Percentiles rank a stretch among this genome's conserved stretches.
These are phyloP conservation scores for Leucoraja erinaceus DNA, from an alignment of 2,113 vertebrate genomes.

Conservation along the genomic window DNA sequence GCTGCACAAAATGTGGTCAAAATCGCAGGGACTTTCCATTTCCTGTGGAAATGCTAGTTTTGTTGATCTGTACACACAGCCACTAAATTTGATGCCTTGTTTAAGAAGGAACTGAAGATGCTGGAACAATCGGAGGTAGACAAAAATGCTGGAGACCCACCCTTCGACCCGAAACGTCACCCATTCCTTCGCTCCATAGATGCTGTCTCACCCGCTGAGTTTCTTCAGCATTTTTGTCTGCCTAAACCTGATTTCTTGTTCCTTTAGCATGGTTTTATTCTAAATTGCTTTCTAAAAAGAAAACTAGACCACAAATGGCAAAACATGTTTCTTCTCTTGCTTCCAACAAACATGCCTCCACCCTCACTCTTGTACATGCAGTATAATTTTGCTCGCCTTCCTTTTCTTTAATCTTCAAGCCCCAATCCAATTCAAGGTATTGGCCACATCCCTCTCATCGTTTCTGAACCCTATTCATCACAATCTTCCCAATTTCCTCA, in stretches of 20 bases:
- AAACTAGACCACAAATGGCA: not conserved
- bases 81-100: no score
- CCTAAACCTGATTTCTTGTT: not conserved
- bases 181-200: no score
- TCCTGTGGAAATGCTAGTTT: not conserved
- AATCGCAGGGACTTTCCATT: not conserved
- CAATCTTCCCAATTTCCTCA: not conserved
- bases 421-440: no score
- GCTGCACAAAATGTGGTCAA: not conserved
- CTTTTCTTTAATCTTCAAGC: no score
- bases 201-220: no score
- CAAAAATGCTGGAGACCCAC: no score
- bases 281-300: not conserved
- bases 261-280: not conserved
- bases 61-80: not conserved
- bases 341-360: not conserved
- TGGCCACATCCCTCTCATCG: not conserved
- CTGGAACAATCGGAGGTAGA: no score
- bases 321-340: not conserved
- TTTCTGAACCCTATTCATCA: not conserved
- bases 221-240: no score
- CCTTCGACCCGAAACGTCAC: no score
- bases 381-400: not conserved
- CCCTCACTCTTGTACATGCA: not conserved
- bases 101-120: no score